Evolutionary conservation across 2,797 vertebrate species (phyloP), one percentile per base, ranked within the genome.

Genomic region (Oreonectes daqikongensis): DNA sequence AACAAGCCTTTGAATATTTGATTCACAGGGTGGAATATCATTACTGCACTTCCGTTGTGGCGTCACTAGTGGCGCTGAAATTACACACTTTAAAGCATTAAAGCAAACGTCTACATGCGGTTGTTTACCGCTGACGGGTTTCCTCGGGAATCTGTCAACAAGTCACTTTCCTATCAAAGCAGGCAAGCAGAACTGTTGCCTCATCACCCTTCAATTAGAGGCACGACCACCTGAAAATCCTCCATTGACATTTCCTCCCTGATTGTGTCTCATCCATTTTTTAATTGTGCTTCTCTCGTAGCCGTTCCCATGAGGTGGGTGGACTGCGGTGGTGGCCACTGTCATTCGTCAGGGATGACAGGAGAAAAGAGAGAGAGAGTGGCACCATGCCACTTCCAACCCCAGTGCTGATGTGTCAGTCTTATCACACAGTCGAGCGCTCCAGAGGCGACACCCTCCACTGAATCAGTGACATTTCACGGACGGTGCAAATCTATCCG

Each of bases 391-490:
- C 88, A 88, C 90, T 89, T 88, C 87, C 88, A 87, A 88, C 88
- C 87, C 88, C 85, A 14, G 90, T 77, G 89, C 91, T 90, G 90
- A 92, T 91, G 91, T 92, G 93, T 92, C 91, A 90, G 90, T 91
- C 91, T 92, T 92, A 93, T 94, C 93, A 93, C 92, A 92, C 92
- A 90, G 92, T 86, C 87, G 88, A 93, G 90, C 89, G 86, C 91
- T 92, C 90, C 90, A 46, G 91, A 91, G 91, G 92, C 93, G 93
- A 94, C 93, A 93, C 91, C 92, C 92, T 93, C 93, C 90, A 92
- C 92, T 93, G 92, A 93, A 93, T 94, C 92, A 88, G 89, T 94
- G 93, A 94, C 93, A 94, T 94, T 94, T 94, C 92, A 93, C 91
- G 92, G 92, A 92, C 90, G 92, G 90, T 91, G 92, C 90, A 91